Conservation (phyloP, 2,888 invertebrate genomes). For the Aphidius colemani region DNA sequence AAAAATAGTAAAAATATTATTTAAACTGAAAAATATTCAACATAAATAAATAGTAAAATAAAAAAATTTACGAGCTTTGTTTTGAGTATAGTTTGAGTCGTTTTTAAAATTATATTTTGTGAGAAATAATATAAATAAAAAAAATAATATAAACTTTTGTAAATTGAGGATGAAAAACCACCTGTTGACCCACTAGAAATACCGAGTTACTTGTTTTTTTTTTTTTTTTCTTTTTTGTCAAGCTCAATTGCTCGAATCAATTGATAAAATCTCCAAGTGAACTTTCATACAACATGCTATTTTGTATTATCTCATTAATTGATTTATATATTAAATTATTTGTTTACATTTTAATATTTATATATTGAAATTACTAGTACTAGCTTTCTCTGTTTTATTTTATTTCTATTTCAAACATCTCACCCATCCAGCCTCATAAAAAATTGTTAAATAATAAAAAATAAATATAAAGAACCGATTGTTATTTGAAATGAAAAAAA, state of each 20-base stretch:
- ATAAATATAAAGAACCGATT: not conserved
- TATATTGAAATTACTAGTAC: too few relatives aligned
- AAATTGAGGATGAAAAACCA: constrained; percentile 31
- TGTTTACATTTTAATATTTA: too few relatives aligned
- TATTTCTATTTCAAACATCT: too few relatives aligned
- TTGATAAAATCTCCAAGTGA: not conserved
- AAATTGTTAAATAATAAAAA: too few relatives aligned
- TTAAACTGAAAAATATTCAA: too few relatives aligned
- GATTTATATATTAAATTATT: too few relatives aligned
- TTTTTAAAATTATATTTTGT: constrained; percentile 13
- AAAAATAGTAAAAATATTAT: not conserved
- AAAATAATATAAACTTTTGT: constrained; percentile 25
- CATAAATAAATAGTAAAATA: too few relatives aligned
- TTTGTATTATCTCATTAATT: too few relatives aligned
- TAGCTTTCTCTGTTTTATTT: too few relatives aligned
- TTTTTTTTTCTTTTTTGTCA: constrained; percentile 5
- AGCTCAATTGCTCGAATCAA: not conserved
- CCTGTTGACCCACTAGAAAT: constrained; percentile 28
- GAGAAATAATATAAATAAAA: not conserved
- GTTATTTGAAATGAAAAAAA: constrained; percentile 5
- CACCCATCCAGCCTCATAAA: too few relatives aligned
- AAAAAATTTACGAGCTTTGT: not conserved
- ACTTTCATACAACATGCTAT: too few relatives aligned
- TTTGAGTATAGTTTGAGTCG: not conserved
- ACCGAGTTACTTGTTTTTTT: constrained; percentile 10